Base-by-base conservation (phyloP, 1,140 invertebrate genomes). In the Vanessa tameamea region DNA sequence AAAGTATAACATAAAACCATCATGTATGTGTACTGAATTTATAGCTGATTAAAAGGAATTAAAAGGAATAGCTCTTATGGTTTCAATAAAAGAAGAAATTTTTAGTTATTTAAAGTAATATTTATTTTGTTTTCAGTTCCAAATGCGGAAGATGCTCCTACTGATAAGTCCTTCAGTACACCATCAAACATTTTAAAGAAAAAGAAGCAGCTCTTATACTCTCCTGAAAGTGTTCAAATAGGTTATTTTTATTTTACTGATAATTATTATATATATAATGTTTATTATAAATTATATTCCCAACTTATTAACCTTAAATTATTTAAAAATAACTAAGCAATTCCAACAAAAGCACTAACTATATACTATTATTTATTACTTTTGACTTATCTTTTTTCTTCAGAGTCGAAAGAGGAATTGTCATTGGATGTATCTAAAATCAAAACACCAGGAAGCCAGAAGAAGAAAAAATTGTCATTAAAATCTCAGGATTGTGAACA, bases 391-490 rank as follows among this genome's bases (percentile, higher is more conserved):
- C 9, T 9, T 43, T 43, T 43, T 8, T 43, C 37, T 69, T 59
- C 67, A 59, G 67, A 59, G 8, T 20, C n/a, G 59, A 51, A 59
- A 59, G 47, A 14, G 8, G 47, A 73, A 8, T 43, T 43, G 37
- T 16, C 65, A 15, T 8, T 68, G 13, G 43, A 53, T 53, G 50
- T 3, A 53, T 67, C 43, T 23, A 67, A 51, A 43, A n/a, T 51
- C 1, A 78, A 80, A 68, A 78, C 76, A 31, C 71, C 75, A 26
- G 74, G 55, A 15, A 80, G 71, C 69, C 68, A 76, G 14, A 71
- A 67, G 61, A 79, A 73, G 31, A 76, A 76, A 48, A 68, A 65
- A 50, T 23, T 47, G 9, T 48, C 16, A 31, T 1, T 51, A n/a
- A 6, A n/a, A 15, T 51, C 48, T 51, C 57, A 57, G 13, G 48